Conservation (phyloP, 2,113 vertebrate genomes). For the Microtus oregoni region DNA sequence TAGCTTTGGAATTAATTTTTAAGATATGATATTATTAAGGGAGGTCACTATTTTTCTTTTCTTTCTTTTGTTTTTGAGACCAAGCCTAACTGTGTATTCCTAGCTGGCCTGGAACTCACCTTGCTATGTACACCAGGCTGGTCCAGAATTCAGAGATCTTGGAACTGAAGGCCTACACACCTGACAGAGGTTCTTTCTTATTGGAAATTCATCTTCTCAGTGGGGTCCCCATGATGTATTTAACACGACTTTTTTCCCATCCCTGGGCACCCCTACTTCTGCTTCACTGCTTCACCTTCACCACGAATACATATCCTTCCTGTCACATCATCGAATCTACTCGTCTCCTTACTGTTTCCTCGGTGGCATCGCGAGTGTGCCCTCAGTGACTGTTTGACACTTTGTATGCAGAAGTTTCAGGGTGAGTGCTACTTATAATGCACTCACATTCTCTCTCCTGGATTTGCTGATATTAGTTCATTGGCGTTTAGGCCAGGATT, state of each 20-base stretch:
- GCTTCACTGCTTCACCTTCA: background rate
- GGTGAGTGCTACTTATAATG: background rate
- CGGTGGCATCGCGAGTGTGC: background rate
- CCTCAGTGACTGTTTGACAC: background rate
- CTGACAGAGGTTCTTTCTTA: background rate
- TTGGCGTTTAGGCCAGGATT: background rate
- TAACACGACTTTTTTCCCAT: conserved; percentile 19
- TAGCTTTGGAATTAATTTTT: background rate
- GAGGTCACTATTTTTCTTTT: background rate
- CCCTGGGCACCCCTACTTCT: background rate
- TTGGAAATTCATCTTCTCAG: background rate
- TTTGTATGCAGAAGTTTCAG: background rate
- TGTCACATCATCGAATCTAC: background rate
- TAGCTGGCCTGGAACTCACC: background rate
- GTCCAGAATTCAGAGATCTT: background rate
- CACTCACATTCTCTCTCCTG: background rate
- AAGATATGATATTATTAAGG: background rate
- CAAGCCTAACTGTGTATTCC: background rate
- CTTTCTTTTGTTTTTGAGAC: background rate
- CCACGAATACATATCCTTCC: background rate
- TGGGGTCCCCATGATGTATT: background rate
- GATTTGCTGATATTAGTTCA: background rate
- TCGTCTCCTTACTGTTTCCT: background rate
- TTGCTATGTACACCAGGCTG: background rate
- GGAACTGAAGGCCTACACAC: background rate